phyloP scores from a whole-genome alignment of 2,113 vertebrate species.

The Eulemur rufifrons region DNA sequence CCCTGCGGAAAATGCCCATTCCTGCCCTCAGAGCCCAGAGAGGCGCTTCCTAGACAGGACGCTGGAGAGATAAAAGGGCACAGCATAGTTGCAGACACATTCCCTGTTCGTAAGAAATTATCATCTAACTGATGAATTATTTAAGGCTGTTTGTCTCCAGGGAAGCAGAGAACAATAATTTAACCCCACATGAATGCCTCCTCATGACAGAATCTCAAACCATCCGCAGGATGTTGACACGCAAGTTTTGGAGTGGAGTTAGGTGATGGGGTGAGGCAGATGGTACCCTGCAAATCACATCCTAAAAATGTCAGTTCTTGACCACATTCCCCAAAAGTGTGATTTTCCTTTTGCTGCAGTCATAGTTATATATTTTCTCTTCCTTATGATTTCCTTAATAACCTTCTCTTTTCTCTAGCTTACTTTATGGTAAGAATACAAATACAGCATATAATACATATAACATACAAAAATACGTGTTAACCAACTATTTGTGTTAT shows the following conservation, averaged over 20 bases:
- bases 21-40: background rate
- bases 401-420: background rate
- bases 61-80: background rate
- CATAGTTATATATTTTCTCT: background rate
- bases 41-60: background rate
- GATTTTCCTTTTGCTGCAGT: background rate
- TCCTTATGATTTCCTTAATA: background rate
- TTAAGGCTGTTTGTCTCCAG: background rate
- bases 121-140: conserved; percentile 6
- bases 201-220: background rate
- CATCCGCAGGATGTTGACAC: background rate
- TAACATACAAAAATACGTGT: background rate
- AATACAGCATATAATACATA: background rate
- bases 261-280: background rate
- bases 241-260: background rate
- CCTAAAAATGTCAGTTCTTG: background rate
- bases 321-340: background rate
- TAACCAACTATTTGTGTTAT: background rate
- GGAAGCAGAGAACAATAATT: background rate
- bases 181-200: background rate
- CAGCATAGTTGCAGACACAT: background rate
- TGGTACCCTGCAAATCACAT: background rate
- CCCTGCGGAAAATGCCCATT: background rate
- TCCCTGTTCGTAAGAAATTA: background rate
- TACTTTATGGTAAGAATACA: background rate